A percentile compares a stretch with the other conserved stretches of the same genome.
Conservation (phyloP, 2,797 vertebrate species). For the Acestrorhynchus altus region DNA sequence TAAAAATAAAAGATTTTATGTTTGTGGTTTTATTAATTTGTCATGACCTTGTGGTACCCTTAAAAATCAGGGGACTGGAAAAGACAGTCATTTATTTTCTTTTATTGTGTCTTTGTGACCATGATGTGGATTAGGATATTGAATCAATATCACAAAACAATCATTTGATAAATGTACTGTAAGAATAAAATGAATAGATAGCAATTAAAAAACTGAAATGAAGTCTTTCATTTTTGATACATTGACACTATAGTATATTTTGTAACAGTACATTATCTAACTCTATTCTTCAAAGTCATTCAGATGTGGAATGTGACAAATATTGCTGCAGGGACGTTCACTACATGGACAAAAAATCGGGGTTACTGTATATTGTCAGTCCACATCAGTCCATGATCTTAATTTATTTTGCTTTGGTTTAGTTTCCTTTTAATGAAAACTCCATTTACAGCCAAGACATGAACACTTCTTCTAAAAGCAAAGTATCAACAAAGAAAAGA, state of each 20-base stretch:
- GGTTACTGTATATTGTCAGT: no score
- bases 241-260: not conserved
- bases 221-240: not conserved
- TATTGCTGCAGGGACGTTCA: no score
- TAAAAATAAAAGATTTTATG: conserved; percentile 64
- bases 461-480: not conserved
- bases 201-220: not conserved
- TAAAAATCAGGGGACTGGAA: conserved; percentile 5
- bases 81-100: not conserved
- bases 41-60: conserved; percentile 52
- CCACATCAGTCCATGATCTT: no score
- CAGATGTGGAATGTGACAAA: not conserved
- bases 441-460: no score
- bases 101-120: not conserved
- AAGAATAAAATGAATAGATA: not conserved
- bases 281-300: not conserved
- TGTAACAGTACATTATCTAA: not conserved
- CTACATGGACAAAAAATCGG: no score
- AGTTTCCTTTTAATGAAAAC: no score
- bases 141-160: not conserved
- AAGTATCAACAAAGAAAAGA: not conserved
- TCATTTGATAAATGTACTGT: not conserved
- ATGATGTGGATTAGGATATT: not conserved
- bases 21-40: conserved; percentile 49
- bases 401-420: no score